Conservation (phyloP, 2,888 invertebrate species). For the Meiosimyza decipiens region DNA sequence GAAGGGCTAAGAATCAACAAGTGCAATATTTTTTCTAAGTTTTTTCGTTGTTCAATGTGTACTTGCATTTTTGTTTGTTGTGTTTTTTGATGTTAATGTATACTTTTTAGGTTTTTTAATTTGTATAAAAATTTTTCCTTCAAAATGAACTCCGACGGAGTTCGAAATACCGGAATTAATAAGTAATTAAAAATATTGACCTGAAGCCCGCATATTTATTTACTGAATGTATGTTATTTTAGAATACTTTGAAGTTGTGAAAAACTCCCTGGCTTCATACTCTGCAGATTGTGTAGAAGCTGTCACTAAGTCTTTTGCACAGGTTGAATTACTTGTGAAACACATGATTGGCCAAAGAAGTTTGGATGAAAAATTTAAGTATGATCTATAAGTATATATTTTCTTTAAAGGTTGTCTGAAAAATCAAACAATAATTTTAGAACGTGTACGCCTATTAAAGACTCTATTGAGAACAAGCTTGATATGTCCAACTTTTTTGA, state of each 20-base stretch:
- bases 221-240: too few species aligned
- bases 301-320: constrained; percentile 74
- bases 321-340: constrained; percentile 74
- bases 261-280: constrained; percentile 76
- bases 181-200: too few species aligned
- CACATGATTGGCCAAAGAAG: constrained; percentile 72
- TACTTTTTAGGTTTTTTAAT: too few species aligned
- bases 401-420: neutral
- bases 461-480: constrained; percentile 70
- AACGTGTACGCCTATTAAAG: constrained; percentile 79
- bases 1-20: too few species aligned
- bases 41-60: too few species aligned
- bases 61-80: too few species aligned
- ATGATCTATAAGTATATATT: constrained; percentile 45
- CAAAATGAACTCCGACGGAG: too few species aligned
- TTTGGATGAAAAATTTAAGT: constrained; percentile 81
- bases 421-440: constrained; percentile 63
- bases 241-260: constrained; percentile 88
- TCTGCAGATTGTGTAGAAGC: constrained; percentile 76
- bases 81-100: too few species aligned
- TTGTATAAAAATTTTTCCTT: too few species aligned
- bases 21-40: too few species aligned
- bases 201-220: too few species aligned
- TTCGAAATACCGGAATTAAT: too few species aligned
- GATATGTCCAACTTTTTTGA: constrained; percentile 86